A percentile compares a stretch with the other conserved stretches of the same genome.
Conservation (phyloP, 2,888 invertebrate genomes). For the Yponomeuta sedellus region DNA sequence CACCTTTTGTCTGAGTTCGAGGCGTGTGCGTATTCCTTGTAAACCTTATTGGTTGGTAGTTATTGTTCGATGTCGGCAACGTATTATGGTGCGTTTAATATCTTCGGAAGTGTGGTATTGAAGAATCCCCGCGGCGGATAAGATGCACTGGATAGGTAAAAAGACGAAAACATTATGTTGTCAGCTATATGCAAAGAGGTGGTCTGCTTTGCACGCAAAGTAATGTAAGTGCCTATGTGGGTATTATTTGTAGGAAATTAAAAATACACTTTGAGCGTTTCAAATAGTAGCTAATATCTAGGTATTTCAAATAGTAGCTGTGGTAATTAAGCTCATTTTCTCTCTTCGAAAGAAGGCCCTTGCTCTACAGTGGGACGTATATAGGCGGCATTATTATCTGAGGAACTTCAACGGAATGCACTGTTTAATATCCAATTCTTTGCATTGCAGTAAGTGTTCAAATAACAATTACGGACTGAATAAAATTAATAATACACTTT, state of each 20-base stretch:
- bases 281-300: too few relatives aligned
- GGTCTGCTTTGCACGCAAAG: conserved; percentile 35
- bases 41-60: conserved; percentile 43
- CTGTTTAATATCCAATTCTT: conserved; percentile 20
- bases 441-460: conserved; percentile 38
- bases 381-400: too few relatives aligned
- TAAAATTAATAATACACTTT: conserved; percentile 61
- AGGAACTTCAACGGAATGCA: too few relatives aligned
- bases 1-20: conserved; percentile 37
- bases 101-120: conserved; percentile 49
- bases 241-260: too few relatives aligned
- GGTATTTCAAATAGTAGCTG: too few relatives aligned
- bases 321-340: too few relatives aligned
- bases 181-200: conserved; percentile 42
- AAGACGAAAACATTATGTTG: conserved; percentile 40
- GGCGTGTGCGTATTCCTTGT: conserved; percentile 33
- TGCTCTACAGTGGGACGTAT: too few relatives aligned
- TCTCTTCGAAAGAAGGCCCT: too few relatives aligned
- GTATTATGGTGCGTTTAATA: conserved; percentile 53
- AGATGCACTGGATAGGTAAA: conserved; percentile 27
- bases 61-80: conserved; percentile 43
- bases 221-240: too few relatives aligned
- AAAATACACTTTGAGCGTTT: too few relatives aligned
- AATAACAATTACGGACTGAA: conserved; percentile 51
- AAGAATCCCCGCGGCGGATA: conserved; percentile 30